Evolutionary conservation across 2,113 vertebrate species (phyloP).

Genomic region (Phoenicopterus ruber): DNA sequence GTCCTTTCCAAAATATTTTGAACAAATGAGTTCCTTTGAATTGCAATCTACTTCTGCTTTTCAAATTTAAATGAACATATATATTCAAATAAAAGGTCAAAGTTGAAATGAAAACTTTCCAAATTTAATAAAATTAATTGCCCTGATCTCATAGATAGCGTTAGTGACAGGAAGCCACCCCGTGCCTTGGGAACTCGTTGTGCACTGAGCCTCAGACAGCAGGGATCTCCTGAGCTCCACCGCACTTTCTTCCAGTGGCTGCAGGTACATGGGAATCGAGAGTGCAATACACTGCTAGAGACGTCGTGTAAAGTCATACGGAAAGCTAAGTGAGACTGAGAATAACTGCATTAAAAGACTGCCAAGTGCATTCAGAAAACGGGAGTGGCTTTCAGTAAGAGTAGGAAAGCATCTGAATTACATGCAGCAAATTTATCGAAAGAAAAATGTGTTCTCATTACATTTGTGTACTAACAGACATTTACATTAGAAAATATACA

Average conservation of each 20-base stretch:
- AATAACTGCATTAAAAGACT: background rate
- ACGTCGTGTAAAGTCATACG: background rate
- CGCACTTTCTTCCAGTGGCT: background rate
- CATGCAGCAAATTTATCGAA: background rate
- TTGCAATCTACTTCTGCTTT: background rate
- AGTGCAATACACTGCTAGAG: background rate
- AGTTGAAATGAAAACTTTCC: background rate
- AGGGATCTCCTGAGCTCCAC: background rate
- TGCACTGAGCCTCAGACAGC: background rate
- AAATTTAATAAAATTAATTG: background rate
- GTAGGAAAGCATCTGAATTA: background rate
- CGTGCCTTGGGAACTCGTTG: background rate
- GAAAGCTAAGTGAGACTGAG: background rate
- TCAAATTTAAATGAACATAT: background rate
- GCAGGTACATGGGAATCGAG: background rate
- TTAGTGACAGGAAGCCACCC: background rate
- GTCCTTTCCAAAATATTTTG: constrained; percentile 24
- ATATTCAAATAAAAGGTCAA: constrained; percentile 6
- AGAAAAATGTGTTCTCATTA: background rate
- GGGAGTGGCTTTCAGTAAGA: background rate
- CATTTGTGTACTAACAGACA: background rate
- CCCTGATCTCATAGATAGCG: background rate
- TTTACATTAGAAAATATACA: background rate
- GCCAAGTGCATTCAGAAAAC: background rate
- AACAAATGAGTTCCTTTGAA: background rate